Percentiles rank a stretch among this genome's conserved stretches.
Conservation (phyloP, 2,888 invertebrate genomes). For the Himalopsyche japonica region DNA sequence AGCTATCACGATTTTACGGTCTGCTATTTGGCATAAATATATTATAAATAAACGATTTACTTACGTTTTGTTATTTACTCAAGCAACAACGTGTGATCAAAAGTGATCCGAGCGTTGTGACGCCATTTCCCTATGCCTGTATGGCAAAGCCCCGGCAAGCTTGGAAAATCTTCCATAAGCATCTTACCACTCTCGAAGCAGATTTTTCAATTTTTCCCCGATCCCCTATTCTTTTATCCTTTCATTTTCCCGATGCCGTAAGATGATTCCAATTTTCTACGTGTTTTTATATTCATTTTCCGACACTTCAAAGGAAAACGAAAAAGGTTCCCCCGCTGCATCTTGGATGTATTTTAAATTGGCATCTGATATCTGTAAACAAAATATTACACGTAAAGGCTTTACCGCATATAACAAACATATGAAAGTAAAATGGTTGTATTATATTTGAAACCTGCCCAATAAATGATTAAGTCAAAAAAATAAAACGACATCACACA, state of each 20-base stretch:
- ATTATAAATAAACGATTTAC: background rate
- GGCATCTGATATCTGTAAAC: constrained; percentile 10
- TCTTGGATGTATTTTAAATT: constrained; percentile 26
- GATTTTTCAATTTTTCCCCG: constrained; percentile 37
- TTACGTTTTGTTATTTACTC: background rate
- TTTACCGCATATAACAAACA: background rate
- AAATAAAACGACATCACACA: no score
- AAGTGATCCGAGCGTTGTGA: background rate
- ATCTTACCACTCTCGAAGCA: constrained; percentile 28
- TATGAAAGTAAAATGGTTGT: no score
- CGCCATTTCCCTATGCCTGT: background rate
- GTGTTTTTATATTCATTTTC: constrained; percentile 34
- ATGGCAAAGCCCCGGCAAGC: constrained; percentile 8
- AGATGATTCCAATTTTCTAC: constrained; percentile 34
- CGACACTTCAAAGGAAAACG: constrained; percentile 31
- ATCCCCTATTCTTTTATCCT: constrained; percentile 30
- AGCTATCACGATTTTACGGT: no score
- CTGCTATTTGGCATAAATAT: no score
- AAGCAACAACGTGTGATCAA: background rate
- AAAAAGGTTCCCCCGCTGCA: constrained; percentile 14
- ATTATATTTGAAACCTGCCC: no score
- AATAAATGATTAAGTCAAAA: no score
- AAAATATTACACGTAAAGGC: background rate
- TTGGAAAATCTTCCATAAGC: constrained; percentile 35
- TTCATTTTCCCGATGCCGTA: constrained; percentile 24